Evolutionary conservation across 2,797 vertebrate genomes (phyloP), one percentile per base, ranked within the genome.

Genomic region (Fundulus diaphanus): DNA sequence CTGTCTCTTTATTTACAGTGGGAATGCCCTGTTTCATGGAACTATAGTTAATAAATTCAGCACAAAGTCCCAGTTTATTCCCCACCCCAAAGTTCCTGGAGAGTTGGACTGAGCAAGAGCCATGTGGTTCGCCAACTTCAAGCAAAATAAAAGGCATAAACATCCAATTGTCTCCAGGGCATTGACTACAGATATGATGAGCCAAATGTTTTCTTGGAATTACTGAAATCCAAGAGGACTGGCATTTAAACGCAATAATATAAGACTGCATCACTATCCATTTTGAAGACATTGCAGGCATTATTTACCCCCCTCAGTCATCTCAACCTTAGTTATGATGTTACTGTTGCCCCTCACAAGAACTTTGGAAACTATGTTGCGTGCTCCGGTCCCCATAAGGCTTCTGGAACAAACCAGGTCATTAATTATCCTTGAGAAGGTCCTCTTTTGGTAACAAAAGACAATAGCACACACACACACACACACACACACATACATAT

Each of bases 131-230:
- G 2, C 18, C 35, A 57, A 63, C 20, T 44, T 40, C 33, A 31
- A 29, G 27, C n/a, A 44, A 31, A 56, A 72, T 44, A 59, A 59
- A 57, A 42, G 5, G 5, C 2, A 40, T 31, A 73, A 35, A 65
- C 31, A 65, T 40, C 33, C 27, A 20, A 57, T 57, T 78, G 76
- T 71, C 83, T 81, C 0, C 9, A 68, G 68, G 73, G 84, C 67
- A 18, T n/a, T 72, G 59, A 72, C 37, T 67, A 33, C 74, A 81
- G 66, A 70, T 56, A 37, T 2, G 33, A 77, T 46, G 49, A 73
- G 69, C 33, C 56, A 73, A 78, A 69, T 51, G 35, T 79, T 78
- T 88, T 90, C 82, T 87, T 75, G 56, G 82, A 90, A 87, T 76
- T 37, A 48, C 13, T 49, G 51, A 67, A 76, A 82, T 72, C 46